These are phyloP conservation scores for Deilephila porcellus DNA, from an alignment of 2,888 invertebrate genomes.

Conservation along the genomic window DNA sequence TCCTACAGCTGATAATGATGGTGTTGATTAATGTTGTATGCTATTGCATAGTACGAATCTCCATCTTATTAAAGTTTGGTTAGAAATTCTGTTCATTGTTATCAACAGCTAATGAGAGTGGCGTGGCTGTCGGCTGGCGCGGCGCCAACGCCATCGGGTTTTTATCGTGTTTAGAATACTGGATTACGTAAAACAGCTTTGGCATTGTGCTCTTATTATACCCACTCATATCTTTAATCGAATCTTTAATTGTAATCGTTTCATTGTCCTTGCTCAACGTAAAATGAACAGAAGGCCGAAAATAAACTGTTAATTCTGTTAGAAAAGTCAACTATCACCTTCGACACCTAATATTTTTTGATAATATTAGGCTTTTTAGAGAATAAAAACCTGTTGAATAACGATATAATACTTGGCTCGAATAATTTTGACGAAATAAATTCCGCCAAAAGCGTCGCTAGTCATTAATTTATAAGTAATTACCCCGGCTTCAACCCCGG, in stretches of 20 bases:
- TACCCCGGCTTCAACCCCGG: no score
- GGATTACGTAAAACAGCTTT: slow-evolving; percentile 24
- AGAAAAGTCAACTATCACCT: no score
- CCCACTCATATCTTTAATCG: background rate
- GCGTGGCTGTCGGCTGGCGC: background rate
- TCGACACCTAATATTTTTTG: no score
- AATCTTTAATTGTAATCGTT: slow-evolving; percentile 1
- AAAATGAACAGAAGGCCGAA: background rate
- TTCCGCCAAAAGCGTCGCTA: no score
- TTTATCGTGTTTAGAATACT: slow-evolving; percentile 9
- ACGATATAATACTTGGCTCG: no score
- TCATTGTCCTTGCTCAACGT: background rate
- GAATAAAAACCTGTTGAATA: no score
- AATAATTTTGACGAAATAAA: no score
- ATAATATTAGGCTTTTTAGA: no score
- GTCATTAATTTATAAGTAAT: no score
- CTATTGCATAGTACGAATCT: background rate
- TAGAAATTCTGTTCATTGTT: slow-evolving; percentile 1
- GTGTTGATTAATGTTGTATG: background rate
- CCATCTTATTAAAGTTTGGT: background rate
- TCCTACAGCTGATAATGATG: background rate
- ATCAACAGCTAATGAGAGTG: slow-evolving; percentile 5
- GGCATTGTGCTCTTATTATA: slow-evolving; percentile 4
- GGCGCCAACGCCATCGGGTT: slow-evolving; percentile 6
- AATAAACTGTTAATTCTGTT: background rate